A percentile compares a stretch with the other conserved stretches of the same genome.
Conservation (phyloP, 2,888 invertebrate genomes). For the Diaperis boleti region DNA sequence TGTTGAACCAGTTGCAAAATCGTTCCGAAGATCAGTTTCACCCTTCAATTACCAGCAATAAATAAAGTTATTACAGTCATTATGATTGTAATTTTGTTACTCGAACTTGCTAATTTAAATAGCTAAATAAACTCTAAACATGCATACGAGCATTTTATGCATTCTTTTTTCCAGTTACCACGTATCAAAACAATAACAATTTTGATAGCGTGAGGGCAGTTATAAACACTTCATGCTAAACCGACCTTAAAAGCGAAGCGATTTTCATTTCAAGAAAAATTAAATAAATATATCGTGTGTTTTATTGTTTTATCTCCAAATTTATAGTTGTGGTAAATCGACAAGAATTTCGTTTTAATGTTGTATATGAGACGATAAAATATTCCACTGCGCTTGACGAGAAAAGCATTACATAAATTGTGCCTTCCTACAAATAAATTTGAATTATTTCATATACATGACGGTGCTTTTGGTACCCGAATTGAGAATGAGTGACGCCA, state of each 20-base stretch:
- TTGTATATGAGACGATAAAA: conserved; percentile 24
- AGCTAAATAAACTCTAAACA: conserved; percentile 29
- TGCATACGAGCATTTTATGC: conserved; percentile 20
- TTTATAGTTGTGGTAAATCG: conserved; percentile 31
- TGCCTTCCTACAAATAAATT: conserved; percentile 33
- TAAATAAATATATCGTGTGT: conserved; percentile 23
- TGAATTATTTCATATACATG: conserved; percentile 31
- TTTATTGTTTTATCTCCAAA: conserved; percentile 26
- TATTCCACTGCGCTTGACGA: conserved; percentile 8
- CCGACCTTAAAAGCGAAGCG: conserved; percentile 22
- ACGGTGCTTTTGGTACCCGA: conserved; percentile 26
- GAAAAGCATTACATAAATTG: conserved; percentile 33
- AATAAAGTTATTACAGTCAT: conserved; percentile 35
- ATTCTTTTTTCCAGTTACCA: conserved; percentile 20
- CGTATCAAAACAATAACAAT: conserved; percentile 19
- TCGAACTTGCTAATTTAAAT: conserved; percentile 14
- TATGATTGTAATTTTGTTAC: conserved; percentile 29
- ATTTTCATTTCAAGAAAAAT: conserved; percentile 14
- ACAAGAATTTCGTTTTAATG: conserved; percentile 33
- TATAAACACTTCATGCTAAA: conserved; percentile 18
- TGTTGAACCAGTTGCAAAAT: conserved; percentile 30
- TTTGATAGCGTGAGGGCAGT: conserved; percentile 18
- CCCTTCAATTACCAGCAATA: conserved; percentile 31
- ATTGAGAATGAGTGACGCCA: conserved; percentile 17
- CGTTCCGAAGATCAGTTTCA: conserved; percentile 13